These are phyloP conservation scores for Brachypteracias leptosomus DNA, from an alignment of 2,113 vertebrate species.

Conservation along the genomic window DNA sequence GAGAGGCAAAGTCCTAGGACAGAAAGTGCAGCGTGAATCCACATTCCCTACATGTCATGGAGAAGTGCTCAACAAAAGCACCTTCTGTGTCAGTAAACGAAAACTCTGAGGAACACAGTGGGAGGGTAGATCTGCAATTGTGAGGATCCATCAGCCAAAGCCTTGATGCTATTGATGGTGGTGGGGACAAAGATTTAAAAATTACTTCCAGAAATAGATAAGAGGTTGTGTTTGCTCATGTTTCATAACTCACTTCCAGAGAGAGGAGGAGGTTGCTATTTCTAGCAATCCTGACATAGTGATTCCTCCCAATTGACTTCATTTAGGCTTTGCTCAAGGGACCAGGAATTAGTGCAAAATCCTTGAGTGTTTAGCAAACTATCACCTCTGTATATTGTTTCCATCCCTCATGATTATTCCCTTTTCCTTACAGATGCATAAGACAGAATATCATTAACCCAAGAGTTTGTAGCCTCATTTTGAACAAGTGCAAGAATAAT, in stretches of 20 bases:
- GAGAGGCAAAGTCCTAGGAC: not conserved
- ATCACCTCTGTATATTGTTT: not conserved
- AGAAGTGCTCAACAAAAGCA: not conserved
- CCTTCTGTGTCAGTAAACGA: not conserved
- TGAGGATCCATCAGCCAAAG: not conserved
- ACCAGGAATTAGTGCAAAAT: not conserved
- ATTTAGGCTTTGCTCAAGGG: constrained; percentile 16
- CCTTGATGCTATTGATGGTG: not conserved
- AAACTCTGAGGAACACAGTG: not conserved
- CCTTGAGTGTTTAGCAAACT: not conserved
- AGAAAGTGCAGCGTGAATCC: not conserved
- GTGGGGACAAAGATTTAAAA: not conserved
- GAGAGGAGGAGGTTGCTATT: constrained; percentile 55
- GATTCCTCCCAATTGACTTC: constrained; percentile 8
- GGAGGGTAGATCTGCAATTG: not conserved
- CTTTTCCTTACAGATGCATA: not conserved
- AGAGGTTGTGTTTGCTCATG: constrained; percentile 37
- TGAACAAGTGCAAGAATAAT: not conserved
- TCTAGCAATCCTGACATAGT: not conserved
- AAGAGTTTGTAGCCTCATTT: not conserved
- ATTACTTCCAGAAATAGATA: constrained; percentile 43
- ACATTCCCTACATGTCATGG: not conserved
- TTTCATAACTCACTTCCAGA: constrained; percentile 45
- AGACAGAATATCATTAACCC: not conserved
- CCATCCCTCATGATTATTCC: not conserved